Evolutionary conservation across 2,113 vertebrate species (phyloP).

Genomic region (Campylorhamphus procurvoides): DNA sequence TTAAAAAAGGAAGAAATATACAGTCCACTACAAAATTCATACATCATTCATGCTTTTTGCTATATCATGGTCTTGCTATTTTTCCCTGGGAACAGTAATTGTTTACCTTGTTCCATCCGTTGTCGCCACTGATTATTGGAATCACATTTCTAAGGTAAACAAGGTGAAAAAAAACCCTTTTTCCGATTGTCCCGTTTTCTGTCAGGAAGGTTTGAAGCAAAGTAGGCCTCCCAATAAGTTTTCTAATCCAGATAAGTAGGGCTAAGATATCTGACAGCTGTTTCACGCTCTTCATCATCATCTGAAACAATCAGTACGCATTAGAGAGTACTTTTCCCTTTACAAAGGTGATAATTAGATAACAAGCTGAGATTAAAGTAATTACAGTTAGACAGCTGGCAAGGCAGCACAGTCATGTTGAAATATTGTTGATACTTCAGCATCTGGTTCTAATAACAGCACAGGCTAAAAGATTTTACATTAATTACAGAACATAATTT

Average conservation of each 20-base stretch:
- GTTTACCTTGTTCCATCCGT: slow-evolving; percentile 7
- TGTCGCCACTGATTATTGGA: slow-evolving; percentile 41
- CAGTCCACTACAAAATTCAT: neutral
- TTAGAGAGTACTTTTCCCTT: slow-evolving; percentile 88
- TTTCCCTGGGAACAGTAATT: neutral
- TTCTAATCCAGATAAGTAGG: slow-evolving; percentile 74
- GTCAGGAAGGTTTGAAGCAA: slow-evolving; percentile 49
- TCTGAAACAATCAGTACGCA: slow-evolving; percentile 86
- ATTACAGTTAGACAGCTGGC: slow-evolving; percentile 88
- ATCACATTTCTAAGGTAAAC: slow-evolving; percentile 56
- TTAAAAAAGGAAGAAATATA: neutral
- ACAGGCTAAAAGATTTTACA: slow-evolving; percentile 83
- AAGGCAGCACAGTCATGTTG: slow-evolving; percentile 82
- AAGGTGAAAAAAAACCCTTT: neutral
- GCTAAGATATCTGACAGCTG: slow-evolving; percentile 84
- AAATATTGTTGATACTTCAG: slow-evolving; percentile 86
- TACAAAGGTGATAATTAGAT: slow-evolving; percentile 93
- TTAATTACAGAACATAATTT: slow-evolving; percentile 87
- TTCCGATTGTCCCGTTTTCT: slow-evolving; percentile 22
- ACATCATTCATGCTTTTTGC: neutral
- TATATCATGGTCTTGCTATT: neutral
- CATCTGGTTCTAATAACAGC: slow-evolving; percentile 85
- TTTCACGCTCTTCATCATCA: slow-evolving; percentile 83
- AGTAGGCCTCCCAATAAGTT: slow-evolving; percentile 70
- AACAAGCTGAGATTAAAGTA: slow-evolving; percentile 92